Evolutionary conservation across 2,797 vertebrate species (phyloP).

Genomic region (Intellagama lesueurii): DNA sequence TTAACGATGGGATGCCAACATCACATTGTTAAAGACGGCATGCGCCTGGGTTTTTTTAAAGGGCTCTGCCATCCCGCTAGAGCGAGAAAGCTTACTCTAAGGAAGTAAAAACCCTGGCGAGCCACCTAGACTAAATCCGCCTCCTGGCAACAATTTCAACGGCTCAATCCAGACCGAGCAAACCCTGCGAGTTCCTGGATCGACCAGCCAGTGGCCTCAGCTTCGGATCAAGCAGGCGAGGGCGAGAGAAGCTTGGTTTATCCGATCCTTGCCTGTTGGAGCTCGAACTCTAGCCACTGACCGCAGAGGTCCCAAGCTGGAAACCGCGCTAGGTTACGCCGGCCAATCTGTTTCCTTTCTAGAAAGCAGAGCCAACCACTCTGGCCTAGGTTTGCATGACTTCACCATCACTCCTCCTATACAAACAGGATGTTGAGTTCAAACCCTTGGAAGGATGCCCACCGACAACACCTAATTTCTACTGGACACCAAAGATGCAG

Average conservation of each 20-base stretch:
- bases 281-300: not conserved
- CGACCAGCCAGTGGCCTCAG: not conserved
- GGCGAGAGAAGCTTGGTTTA: not conserved
- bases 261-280: not conserved
- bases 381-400: not conserved
- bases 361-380: not conserved
- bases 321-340: not conserved
- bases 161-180: not conserved
- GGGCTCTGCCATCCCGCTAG: too few relatives aligned
- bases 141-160: not conserved
- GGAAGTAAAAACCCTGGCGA: not conserved
- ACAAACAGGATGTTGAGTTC: not conserved
- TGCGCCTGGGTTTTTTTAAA: too few relatives aligned
- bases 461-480: not conserved
- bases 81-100: not conserved
- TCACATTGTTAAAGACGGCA: too few relatives aligned
- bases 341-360: conserved; percentile 5
- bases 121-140: not conserved
- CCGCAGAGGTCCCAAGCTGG: not conserved
- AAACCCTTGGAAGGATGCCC: not conserved
- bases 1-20: not conserved
- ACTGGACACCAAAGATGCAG: not conserved
- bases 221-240: too few relatives aligned
- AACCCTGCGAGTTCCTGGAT: not conserved
- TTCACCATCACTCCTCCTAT: not conserved